A percentile compares a stretch with the other conserved stretches of the same genome.
phyloP scores from a whole-genome alignment of 2,797 vertebrate genomes.

The Chrysocyon brachyurus region DNA sequence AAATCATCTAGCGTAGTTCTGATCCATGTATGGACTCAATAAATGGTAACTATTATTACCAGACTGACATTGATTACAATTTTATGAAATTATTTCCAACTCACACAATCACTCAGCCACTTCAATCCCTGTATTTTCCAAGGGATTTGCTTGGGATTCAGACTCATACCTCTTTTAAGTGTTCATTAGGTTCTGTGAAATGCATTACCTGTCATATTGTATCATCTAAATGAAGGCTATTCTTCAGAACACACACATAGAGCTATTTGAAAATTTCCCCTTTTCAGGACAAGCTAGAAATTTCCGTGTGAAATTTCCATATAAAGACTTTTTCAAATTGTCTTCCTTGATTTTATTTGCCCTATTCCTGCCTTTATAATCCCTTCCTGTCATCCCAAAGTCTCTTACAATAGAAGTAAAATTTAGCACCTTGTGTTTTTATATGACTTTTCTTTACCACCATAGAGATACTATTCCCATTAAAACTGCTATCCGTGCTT shows the following conservation, averaged over 20 bases:
- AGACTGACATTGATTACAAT: background rate
- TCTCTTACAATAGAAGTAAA: constrained; percentile 7
- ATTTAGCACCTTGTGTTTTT: constrained; percentile 6
- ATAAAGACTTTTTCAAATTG: background rate
- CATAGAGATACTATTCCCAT: background rate
- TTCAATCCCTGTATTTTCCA: background rate
- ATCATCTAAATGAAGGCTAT: constrained; percentile 31
- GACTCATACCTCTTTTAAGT: background rate
- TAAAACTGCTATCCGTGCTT: background rate
- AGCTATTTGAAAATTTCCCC: constrained; percentile 38
- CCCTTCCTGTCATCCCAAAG: background rate
- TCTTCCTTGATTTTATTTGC: constrained; percentile 12
- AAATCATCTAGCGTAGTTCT: background rate
- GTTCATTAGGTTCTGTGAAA: constrained; percentile 31
- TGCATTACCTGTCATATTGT: background rate
- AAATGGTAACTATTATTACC: constrained; percentile 36
- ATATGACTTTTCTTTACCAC: background rate
- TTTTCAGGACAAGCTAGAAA: constrained; percentile 25
- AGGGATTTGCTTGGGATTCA: constrained; percentile 34
- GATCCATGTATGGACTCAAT: background rate
- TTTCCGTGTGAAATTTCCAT: background rate
- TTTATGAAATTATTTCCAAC: constrained; percentile 70
- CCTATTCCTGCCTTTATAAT: background rate
- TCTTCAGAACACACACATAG: background rate
- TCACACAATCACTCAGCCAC: background rate